Percentiles rank a stretch among this genome's conserved stretches.
Evolutionary conservation across 2,113 vertebrate species (phyloP).

Genomic region (Haemorhous mexicanus): DNA sequence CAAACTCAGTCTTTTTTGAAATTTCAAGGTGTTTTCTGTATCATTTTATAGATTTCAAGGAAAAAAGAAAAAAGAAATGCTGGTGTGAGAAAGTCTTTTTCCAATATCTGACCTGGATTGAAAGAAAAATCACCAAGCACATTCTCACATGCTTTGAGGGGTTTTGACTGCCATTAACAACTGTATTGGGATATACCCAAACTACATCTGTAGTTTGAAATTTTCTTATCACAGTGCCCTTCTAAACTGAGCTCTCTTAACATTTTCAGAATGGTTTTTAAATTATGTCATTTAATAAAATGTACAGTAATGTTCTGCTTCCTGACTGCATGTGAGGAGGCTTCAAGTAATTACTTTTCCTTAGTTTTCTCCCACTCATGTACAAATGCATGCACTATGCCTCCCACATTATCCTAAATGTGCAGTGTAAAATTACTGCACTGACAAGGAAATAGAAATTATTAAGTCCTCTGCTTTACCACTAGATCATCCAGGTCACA

Average conservation of each 20-base stretch:
- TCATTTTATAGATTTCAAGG: neutral
- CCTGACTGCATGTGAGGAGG: neutral
- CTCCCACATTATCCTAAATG: neutral
- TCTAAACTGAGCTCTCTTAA: neutral
- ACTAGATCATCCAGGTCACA: neutral
- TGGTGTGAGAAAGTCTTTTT: neutral
- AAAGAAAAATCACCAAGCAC: neutral
- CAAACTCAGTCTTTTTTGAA: neutral
- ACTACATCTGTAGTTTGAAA: neutral
- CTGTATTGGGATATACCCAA: neutral
- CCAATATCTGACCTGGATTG: neutral
- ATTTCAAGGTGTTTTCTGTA: neutral
- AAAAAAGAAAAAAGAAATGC: neutral
- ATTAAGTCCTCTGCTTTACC: conserved; percentile 4
- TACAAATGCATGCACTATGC: neutral
- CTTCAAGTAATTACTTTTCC: neutral
- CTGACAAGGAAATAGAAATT: conserved; percentile 28
- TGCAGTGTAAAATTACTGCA: neutral
- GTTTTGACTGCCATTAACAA: neutral
- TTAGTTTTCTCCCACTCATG: neutral
- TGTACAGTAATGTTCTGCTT: neutral
- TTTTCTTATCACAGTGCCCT: neutral
- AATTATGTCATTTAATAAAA: neutral
- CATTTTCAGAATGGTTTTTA: neutral
- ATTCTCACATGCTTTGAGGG: neutral